Conservation (phyloP, 2,113 vertebrate genomes). For the Heloderma charlesbogerti region DNA sequence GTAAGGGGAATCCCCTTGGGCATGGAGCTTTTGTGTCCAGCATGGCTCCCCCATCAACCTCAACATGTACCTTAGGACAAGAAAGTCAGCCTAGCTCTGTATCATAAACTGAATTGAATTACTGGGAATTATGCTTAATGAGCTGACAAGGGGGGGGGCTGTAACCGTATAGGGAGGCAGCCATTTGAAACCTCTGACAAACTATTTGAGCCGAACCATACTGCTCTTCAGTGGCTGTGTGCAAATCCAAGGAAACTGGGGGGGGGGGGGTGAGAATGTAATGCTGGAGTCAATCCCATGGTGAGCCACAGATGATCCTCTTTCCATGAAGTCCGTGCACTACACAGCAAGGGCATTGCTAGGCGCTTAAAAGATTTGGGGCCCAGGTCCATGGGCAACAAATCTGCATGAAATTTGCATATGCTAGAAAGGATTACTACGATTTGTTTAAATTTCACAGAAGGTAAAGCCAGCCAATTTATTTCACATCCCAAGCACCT, state of each 20-base stretch:
- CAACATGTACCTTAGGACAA: neutral
- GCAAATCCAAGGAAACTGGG: neutral
- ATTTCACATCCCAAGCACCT: too few relatives aligned
- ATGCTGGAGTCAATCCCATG: neutral
- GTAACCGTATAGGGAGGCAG: neutral
- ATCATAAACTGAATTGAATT: neutral
- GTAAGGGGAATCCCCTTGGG: too few relatives aligned
- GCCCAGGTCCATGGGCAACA: too few relatives aligned
- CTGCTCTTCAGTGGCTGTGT: neutral
- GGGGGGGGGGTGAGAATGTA: too few relatives aligned
- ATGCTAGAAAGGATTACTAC: neutral
- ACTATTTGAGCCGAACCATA: neutral
- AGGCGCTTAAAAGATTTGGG: too few relatives aligned
- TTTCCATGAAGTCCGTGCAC: neutral
- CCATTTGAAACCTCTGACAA: neutral
- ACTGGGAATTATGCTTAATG: neutral
- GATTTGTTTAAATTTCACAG: too few relatives aligned
- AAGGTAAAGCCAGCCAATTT: too few relatives aligned
- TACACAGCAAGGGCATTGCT: neutral
- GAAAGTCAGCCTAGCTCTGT: neutral
- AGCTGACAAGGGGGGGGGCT: neutral
- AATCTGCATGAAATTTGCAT: too few relatives aligned
- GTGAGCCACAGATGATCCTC: neutral
- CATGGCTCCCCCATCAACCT: too few relatives aligned
- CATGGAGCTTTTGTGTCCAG: neutral